Evolutionary conservation across 2,888 invertebrate genomes (phyloP), one percentile per base, ranked within the genome.

Genomic region (Dicyrtoma fusca): DNA sequence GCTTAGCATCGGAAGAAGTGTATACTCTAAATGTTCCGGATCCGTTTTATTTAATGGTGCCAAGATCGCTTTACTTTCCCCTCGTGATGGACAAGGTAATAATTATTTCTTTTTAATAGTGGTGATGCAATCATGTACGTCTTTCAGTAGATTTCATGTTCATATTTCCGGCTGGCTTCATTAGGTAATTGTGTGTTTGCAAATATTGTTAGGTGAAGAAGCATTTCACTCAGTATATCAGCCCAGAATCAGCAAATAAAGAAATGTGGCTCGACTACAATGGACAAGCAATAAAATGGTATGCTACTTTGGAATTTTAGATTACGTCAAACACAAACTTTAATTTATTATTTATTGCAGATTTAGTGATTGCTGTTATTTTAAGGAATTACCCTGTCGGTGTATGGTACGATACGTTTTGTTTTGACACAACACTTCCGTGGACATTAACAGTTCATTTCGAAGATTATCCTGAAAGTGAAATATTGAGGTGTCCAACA

Each of bases 181-280:
- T n/a, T n/a, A n/a, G n/a, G n/a, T n/a, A n/a, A n/a, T n/a, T n/a
- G n/a, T n/a, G n/a, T n/a, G n/a, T n/a, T n/a, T n/a, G n/a, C n/a
- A n/a, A n/a, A n/a, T n/a, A n/a, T n/a, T n/a, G n/a, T n/a, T n/a
- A 92, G 92, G 91, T 94, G 81, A 89, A 92, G 82, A 91, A 94
- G 83, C 94, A 97, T 85, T 96, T 97, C 82, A 86, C 90, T 72
- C 89, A 92, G 72, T 92, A 89, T 82, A 89, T 95, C 81, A 89
- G 91, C 42, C 90, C 89, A 83, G 91, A 91, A 80, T 91, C 90
- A 82, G 89, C 90, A 73, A 91, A 93, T 78, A 90, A 89, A 80
- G 95, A 95, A 84, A 91, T 97, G 88, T 97, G 97, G 97, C 85
- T 97, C 72, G 96, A 96, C 82, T 95, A 89, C 82, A 93, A 95